Conservation (phyloP, 2,888 invertebrate species). For the Gasteruption jaculator region DNA sequence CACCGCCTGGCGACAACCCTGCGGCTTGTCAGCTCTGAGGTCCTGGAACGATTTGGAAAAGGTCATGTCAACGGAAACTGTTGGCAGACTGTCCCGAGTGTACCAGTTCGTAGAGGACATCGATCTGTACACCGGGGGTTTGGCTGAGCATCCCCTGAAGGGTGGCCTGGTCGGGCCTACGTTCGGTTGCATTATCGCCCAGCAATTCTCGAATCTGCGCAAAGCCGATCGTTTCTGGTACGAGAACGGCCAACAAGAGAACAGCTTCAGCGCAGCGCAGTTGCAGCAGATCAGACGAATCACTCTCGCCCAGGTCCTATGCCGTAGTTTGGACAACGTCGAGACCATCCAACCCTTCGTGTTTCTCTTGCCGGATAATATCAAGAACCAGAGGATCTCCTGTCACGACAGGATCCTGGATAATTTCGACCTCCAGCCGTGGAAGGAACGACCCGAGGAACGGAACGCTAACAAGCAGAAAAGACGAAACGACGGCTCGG, state of each 20-base stretch:
- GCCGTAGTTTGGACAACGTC: conserved; percentile 63
- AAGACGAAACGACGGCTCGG: conserved; percentile 1
- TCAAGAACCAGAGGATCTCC: conserved; percentile 58
- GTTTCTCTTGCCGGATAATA: conserved; percentile 60
- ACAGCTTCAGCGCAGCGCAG: conserved; percentile 72
- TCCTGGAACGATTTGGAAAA: conserved; percentile 69
- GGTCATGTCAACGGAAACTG: conserved; percentile 64
- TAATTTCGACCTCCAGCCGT: conserved; percentile 60
- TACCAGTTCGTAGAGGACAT: conserved; percentile 73
- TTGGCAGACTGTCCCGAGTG: conserved; percentile 57
- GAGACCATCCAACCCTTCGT: conserved; percentile 69
- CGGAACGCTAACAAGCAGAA: conserved; percentile 3
- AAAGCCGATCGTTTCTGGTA: conserved; percentile 76
- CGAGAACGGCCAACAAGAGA: conserved; percentile 72
- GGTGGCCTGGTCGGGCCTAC: conserved; percentile 82
- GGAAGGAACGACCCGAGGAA: conserved; percentile 55
- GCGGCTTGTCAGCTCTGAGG: conserved; percentile 65
- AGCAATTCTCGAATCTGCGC: conserved; percentile 75
- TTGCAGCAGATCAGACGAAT: conserved; percentile 68
- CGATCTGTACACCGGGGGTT: conserved; percentile 78
- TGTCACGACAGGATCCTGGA: conserved; percentile 56
- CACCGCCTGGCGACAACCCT: conserved; percentile 74
- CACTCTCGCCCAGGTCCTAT: conserved; percentile 69
- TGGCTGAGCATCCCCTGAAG: conserved; percentile 75
- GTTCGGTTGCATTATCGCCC: conserved; percentile 83